These are phyloP conservation scores for Hydractinia symbiolongicarpus DNA, from an alignment of 30 jellyfish, hydroid and myxozoan genomes.

Conservation along the genomic window DNA sequence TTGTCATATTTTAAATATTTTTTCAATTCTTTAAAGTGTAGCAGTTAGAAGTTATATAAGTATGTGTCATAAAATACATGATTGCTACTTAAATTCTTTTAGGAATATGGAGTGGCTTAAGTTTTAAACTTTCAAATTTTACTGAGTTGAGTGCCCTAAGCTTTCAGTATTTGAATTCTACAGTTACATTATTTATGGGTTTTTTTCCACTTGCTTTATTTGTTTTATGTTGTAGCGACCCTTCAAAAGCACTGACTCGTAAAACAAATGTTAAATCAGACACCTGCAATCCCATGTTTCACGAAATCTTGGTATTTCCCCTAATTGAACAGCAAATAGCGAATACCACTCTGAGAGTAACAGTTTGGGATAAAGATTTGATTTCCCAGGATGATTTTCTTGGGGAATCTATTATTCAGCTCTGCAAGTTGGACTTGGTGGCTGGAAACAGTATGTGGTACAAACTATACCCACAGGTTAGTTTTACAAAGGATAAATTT, in stretches of 20 bases:
- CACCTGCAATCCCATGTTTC: slow-evolving; percentile 68
- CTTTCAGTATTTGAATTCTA: background rate
- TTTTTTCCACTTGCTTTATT: background rate
- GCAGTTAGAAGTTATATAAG: background rate
- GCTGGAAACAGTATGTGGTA: slow-evolving; percentile 71
- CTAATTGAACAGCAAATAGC: slow-evolving; percentile 47
- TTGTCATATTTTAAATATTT: too few relatives aligned
- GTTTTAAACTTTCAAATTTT: background rate
- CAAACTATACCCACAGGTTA: slow-evolving; percentile 56
- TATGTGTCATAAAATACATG: too few relatives aligned
- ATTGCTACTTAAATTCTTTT: too few relatives aligned
- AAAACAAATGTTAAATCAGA: slow-evolving; percentile 44
- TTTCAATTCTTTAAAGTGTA: background rate
- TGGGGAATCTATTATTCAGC: slow-evolving; percentile 65
- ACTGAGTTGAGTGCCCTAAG: background rate
- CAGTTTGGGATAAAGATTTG: slow-evolving; percentile 63
- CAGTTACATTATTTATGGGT: background rate
- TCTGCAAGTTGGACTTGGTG: slow-evolving; percentile 55
- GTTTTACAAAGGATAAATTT: background rate
- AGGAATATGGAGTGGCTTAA: background rate
- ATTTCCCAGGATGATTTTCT: slow-evolving; percentile 63
- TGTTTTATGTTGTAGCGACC: background rate
- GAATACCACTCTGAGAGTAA: slow-evolving; percentile 43
- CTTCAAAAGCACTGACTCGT: slow-evolving; percentile 25
- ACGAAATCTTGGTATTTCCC: slow-evolving; percentile 65